These are phyloP conservation scores for Geophilus truncorum DNA, from an alignment of 2,888 invertebrate species.

Conservation along the genomic window DNA sequence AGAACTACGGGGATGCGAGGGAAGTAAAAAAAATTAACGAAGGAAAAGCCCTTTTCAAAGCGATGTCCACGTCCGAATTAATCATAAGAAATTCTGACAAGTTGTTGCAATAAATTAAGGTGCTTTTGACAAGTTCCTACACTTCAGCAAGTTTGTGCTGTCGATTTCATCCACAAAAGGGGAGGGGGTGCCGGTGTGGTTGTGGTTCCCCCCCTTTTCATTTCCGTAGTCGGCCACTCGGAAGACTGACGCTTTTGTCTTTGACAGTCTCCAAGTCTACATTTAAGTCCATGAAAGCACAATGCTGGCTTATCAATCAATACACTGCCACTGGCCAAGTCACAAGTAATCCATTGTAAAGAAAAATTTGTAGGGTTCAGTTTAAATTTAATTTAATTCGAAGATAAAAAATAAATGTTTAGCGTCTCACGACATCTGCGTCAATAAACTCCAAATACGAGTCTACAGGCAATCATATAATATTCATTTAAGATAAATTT, in stretches of 20 bases:
- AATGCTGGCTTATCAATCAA: conserved; percentile 12
- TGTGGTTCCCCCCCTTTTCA: neutral
- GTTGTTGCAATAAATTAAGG: conserved; percentile 25
- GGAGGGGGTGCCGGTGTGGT: neutral
- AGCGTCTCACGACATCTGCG: no score
- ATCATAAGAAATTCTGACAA: conserved; percentile 17
- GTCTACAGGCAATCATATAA: no score
- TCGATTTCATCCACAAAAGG: neutral
- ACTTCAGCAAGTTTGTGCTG: neutral
- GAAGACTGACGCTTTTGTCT: conserved; percentile 23
- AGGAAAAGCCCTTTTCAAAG: neutral
- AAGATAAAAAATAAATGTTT: neutral
- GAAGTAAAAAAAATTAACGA: neutral
- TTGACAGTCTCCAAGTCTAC: conserved; percentile 18
- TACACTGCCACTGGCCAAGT: neutral
- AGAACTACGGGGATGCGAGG: neutral
- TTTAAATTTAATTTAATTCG: neutral
- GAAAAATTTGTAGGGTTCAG: neutral
- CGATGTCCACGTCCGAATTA: neutral
- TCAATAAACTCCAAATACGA: no score
- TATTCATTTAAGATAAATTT: no score
- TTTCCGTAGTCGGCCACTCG: conserved; percentile 19
- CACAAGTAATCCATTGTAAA: neutral
- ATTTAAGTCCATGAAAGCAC: conserved; percentile 25
- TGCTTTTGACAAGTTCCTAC: neutral